Percentiles rank a stretch among this genome's conserved stretches.
Evolutionary conservation across 1,140 invertebrate species (phyloP).

Genomic region (Bombus pascuorum): DNA sequence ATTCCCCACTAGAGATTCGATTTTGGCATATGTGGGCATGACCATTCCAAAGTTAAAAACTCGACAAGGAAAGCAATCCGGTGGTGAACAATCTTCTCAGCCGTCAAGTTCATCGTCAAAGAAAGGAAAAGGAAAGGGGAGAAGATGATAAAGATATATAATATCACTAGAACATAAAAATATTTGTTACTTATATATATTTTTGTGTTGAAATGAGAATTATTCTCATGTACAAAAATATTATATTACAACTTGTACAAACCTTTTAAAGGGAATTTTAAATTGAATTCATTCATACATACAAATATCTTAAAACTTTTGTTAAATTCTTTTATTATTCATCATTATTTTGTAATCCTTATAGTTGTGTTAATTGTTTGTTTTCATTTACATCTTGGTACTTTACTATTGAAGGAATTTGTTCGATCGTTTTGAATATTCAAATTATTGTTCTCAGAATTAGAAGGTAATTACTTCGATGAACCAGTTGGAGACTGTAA

Average conservation of each 20-base stretch:
- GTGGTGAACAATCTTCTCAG: constrained; percentile 76
- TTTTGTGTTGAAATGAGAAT: constrained; percentile 15
- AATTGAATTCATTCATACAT: neutral
- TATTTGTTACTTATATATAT: constrained; percentile 24
- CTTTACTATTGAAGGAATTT: neutral
- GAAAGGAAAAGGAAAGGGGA: constrained; percentile 80
- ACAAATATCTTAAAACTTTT: neutral
- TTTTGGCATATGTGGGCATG: constrained; percentile 90
- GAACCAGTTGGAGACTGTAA: constrained; percentile 9
- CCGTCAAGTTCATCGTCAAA: constrained; percentile 73
- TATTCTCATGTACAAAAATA: constrained; percentile 24
- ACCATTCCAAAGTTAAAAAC: constrained; percentile 97
- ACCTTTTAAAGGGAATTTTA: constrained; percentile 25
- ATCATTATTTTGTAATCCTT: neutral
- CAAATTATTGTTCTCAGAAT: neutral
- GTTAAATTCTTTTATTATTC: neutral
- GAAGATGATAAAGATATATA: constrained; percentile 69
- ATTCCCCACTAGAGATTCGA: constrained; percentile 89
- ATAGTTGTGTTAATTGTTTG: neutral
- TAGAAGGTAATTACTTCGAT: neutral
- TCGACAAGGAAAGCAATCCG: constrained; percentile 83
- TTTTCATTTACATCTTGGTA: neutral
- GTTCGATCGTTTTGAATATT: neutral
- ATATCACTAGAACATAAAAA: neutral
- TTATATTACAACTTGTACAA: constrained; percentile 38